Percentiles rank a stretch among this genome's conserved stretches.
Evolutionary conservation across 2,888 invertebrate genomes (phyloP).

Genomic region (Isoperla grammatica): DNA sequence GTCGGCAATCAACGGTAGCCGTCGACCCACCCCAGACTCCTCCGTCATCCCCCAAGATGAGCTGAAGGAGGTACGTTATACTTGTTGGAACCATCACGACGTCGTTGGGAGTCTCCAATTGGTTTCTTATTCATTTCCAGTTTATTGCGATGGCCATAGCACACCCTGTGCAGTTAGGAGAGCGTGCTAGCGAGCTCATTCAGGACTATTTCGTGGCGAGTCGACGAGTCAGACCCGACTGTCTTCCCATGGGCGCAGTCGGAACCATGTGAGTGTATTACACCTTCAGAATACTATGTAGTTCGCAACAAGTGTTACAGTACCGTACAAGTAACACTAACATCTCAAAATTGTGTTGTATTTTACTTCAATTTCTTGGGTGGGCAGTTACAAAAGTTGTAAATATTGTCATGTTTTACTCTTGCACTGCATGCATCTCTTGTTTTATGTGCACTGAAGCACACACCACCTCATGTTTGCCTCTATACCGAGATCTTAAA

Average conservation of each 20-base stretch:
- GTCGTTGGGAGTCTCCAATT: not conserved
- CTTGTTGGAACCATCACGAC: no score
- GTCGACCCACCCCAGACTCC: not conserved
- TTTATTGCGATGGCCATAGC: slow-evolving; percentile 34
- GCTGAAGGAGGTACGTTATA: slow-evolving; percentile 18
- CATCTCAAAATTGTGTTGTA: no score
- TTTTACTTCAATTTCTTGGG: no score
- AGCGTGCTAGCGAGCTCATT: slow-evolving; percentile 42
- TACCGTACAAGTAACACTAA: no score
- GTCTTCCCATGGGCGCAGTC: slow-evolving; percentile 37
- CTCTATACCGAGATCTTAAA: no score
- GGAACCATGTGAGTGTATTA: slow-evolving; percentile 36
- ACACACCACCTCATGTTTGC: no score
- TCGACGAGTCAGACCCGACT: slow-evolving; percentile 42
- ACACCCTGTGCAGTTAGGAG: slow-evolving; percentile 32
- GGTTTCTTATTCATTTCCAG: slow-evolving; percentile 28
- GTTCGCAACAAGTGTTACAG: no score
- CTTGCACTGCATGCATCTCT: no score
- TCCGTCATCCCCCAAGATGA: slow-evolving; percentile 16
- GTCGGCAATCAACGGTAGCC: slow-evolving; percentile 10
- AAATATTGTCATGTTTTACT: no score
- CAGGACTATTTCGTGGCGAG: slow-evolving; percentile 47
- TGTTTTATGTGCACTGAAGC: no score
- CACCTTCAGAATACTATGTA: no score
- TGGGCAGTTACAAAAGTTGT: no score